phyloP scores from a whole-genome alignment of 1,140 invertebrate genomes.

The Panagrolaimus sp. region DNA sequence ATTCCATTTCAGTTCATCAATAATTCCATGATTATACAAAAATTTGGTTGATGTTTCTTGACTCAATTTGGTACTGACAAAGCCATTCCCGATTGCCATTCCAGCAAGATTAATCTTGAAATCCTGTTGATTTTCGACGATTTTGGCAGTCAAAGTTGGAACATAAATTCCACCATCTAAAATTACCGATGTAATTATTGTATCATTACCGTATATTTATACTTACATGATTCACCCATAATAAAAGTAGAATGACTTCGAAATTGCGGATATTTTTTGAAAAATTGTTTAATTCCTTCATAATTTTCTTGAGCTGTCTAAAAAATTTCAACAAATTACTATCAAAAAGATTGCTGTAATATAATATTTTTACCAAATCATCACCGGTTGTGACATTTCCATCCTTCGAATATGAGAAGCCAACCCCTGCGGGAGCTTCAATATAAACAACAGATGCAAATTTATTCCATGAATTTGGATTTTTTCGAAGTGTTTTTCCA shows the following conservation, averaged over 20 bases:
- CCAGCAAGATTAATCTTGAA: not conserved
- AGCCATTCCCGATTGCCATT: not conserved
- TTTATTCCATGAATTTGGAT: constrained; percentile 61
- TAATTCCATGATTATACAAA: constrained; percentile 17
- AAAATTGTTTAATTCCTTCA: constrained; percentile 62
- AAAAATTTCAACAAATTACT: too few species aligned
- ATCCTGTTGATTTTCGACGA: constrained; percentile 59
- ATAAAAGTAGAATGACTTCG: constrained; percentile 61
- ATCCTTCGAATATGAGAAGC: constrained; percentile 32
- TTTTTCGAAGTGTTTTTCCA: constrained; percentile 56
- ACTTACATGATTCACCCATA: constrained; percentile 62
- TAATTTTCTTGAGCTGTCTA: constrained; percentile 58
- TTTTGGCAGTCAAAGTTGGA: constrained; percentile 55
- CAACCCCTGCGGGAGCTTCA: constrained; percentile 65
- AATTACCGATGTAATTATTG: constrained; percentile 65
- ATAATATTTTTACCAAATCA: too few species aligned
- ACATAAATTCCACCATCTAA: constrained; percentile 19
- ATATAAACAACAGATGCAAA: constrained; percentile 68
- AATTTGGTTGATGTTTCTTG: not conserved
- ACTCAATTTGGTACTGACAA: not conserved
- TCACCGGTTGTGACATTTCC: not conserved
- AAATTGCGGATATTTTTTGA: constrained; percentile 63
- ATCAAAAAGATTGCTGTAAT: too few species aligned
- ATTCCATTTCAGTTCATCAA: constrained; percentile 15
- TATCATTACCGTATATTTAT: constrained; percentile 69